Conservation (phyloP, 2,113 vertebrate species). For the Rostratula benghalensis region DNA sequence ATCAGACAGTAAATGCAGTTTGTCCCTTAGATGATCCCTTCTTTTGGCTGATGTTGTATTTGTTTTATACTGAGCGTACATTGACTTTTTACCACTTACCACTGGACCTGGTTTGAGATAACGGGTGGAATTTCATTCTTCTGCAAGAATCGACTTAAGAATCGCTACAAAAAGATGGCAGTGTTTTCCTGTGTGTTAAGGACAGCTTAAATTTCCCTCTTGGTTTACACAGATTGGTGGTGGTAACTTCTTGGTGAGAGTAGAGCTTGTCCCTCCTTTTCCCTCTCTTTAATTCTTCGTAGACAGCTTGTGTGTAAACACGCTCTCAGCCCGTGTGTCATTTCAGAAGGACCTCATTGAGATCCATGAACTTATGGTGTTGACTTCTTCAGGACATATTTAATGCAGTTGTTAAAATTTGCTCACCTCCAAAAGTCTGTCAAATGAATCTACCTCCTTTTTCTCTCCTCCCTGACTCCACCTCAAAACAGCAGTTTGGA, state of each 20-base stretch:
- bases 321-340: not conserved
- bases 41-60: constrained; percentile 13
- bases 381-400: not conserved
- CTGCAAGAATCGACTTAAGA: not conserved
- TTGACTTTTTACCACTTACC: constrained; percentile 58
- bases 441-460: not conserved
- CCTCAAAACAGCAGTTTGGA: not conserved
- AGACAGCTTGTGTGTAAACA: not conserved
- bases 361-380: not conserved
- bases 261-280: not conserved
- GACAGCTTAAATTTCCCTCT: not conserved
- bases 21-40: not conserved
- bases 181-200: not conserved
- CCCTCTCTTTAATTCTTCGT: not conserved
- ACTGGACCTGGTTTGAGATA: not conserved
- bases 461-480: not conserved
- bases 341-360: not conserved
- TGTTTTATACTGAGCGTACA: constrained; percentile 64
- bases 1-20: not conserved
- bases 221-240: not conserved
- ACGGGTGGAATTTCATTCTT: not conserved
- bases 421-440: not conserved
- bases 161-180: not conserved
- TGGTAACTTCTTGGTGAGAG: not conserved
- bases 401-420: not conserved